Evolutionary conservation across 1,140 invertebrate genomes (phyloP).

Genomic region (Cyphomyrmex costatus): DNA sequence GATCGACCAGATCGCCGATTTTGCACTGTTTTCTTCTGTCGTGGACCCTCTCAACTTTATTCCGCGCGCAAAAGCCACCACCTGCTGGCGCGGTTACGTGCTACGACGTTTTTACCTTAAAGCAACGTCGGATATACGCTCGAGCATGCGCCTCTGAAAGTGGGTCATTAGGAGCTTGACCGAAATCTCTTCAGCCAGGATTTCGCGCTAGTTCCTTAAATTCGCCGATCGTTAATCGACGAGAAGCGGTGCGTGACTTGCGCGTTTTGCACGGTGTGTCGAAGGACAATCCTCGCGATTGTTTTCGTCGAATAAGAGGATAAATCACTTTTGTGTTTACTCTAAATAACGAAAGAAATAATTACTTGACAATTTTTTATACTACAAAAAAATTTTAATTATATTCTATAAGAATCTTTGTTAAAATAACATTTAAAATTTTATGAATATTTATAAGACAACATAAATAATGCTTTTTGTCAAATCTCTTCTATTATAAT

Average conservation of each 20-base stretch:
- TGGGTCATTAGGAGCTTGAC: slow-evolving; percentile 69
- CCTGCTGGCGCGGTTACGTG: not conserved
- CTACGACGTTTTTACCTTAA: slow-evolving; percentile 38
- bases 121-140: slow-evolving; percentile 59
- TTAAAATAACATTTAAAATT: not conserved
- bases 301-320: not conserved
- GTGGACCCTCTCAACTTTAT: slow-evolving; percentile 2
- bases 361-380: not conserved
- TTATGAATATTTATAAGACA: too few species aligned
- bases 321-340: not conserved
- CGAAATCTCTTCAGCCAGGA: slow-evolving; percentile 64
- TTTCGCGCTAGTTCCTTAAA: slow-evolving; percentile 37
- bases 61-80: slow-evolving; percentile 28
- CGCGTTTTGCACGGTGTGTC: not conserved
- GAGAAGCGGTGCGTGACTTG: slow-evolving; percentile 24
- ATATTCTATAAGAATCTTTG: not conserved
- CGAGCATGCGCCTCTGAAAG: slow-evolving; percentile 67
- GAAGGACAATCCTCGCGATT: not conserved
- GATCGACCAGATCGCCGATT: not conserved
- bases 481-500: not conserved
- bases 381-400: not conserved
- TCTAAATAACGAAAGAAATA: not conserved
- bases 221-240: slow-evolving; percentile 35
- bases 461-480: not conserved
- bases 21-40: not conserved